Base-by-base conservation (phyloP, 2,113 vertebrate genomes). In the Silurus asotus region DNA sequence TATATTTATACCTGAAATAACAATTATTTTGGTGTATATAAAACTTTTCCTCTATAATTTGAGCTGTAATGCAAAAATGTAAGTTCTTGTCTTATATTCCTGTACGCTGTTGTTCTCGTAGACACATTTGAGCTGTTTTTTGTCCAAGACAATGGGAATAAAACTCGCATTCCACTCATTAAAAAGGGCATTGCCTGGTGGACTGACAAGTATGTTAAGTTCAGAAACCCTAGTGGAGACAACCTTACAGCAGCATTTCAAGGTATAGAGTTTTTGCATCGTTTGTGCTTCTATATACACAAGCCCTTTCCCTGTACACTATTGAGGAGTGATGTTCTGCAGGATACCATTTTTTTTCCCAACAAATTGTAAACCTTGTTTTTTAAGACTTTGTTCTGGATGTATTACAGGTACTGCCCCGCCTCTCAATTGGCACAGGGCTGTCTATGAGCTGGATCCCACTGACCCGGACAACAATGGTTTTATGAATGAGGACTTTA, bases 141-240 rank as follows among this genome's bases (percentile, higher is more conserved):
- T 56, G 65, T 96, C 45, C 92, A 96, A 19, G 72, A 87, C 86
- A 96, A 95, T 67, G 94, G 92, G 81, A 95, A 92, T 81, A 89
- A 20, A 79, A 94, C 48, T 17, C 3, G 8, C 2, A 93, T 99
- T 92, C 0, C 82, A 85, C 93, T 99, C 91, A 93, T 92, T 56
- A 99, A 96, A 90, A 98, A 95, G 89, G 97, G 97, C 62, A 99
- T 99, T 85, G 98, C 98, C 0, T 99, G 98, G 98, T 99, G 97
- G 97, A 99, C 98, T 81, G 98, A 99, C 94, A 99, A 98, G 92
- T 95, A 98, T 82, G 97, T 99, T 10, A 99, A 99, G 88, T 99
- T 99, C 93, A 97, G 96, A 93, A 99, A 99, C 92, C 98, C 98
- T 10, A 88, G 93, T 84, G 96, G 96, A 94, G 85, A 87, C 81